Evolutionary conservation across 2,888 invertebrate genomes (phyloP).

Genomic region (Lycia hirtaria): DNA sequence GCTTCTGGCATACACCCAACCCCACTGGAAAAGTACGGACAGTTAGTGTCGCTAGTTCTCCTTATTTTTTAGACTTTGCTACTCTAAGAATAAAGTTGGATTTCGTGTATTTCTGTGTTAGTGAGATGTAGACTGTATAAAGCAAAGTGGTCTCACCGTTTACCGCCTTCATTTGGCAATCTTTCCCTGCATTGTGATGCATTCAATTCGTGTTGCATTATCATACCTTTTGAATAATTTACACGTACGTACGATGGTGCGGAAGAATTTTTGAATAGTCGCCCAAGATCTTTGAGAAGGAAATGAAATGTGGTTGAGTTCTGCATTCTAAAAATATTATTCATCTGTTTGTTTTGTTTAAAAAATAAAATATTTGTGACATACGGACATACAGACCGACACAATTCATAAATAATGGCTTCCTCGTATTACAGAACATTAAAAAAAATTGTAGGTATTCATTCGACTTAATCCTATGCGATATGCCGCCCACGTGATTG

Average conservation of each 20-base stretch:
- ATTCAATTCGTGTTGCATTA: constrained; percentile 61
- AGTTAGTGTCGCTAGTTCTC: constrained; percentile 39
- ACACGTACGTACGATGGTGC: constrained; percentile 35
- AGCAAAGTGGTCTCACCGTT: constrained; percentile 66
- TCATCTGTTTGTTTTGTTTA: too few species aligned
- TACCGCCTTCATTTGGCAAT: constrained; percentile 74
- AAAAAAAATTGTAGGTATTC: too few species aligned
- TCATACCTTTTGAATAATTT: constrained; percentile 56
- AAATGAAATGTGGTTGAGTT: constrained; percentile 9
- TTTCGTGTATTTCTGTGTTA: constrained; percentile 13
- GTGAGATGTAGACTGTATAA: constrained; percentile 41
- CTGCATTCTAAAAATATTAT: too few species aligned
- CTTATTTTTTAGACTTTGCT: constrained; percentile 19
- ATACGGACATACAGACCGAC: too few species aligned
- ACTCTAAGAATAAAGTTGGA: constrained; percentile 20
- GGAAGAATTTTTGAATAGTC: constrained; percentile 35
- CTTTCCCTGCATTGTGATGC: constrained; percentile 68
- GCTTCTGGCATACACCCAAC: constrained; percentile 64
- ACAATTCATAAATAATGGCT: too few species aligned
- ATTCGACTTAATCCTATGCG: too few species aligned
- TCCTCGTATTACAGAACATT: too few species aligned
- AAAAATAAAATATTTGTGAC: too few species aligned
- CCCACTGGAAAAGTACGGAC: constrained; percentile 51
- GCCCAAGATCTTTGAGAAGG: constrained; percentile 27
- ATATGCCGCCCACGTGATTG: too few species aligned